These are phyloP conservation scores for Pollenia labialis DNA, from an alignment of 2,888 invertebrate species.

Conservation along the genomic window DNA sequence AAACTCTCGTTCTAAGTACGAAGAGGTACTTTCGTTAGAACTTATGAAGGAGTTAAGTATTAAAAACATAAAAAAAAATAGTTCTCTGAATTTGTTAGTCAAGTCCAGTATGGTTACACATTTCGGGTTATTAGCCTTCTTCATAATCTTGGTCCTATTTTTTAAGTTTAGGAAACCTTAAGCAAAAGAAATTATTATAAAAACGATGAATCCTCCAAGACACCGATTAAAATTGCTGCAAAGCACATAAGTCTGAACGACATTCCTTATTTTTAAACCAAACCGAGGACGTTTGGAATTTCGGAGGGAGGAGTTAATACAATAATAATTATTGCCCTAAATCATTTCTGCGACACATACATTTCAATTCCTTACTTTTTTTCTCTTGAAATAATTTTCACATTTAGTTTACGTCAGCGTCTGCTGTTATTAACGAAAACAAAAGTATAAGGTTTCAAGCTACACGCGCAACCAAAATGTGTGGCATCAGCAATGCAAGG, in stretches of 20 bases:
- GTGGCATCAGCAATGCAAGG: no score
- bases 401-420: no score
- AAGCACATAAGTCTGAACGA: not conserved
- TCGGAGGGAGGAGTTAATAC: conserved; percentile 32
- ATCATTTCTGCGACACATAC: no score
- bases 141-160: no score
- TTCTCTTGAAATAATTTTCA: no score
- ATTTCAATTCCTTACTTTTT: no score
- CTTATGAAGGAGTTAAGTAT: conserved; percentile 44
- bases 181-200: conserved; percentile 10
- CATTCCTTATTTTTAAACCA: not conserved
- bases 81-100: not conserved
- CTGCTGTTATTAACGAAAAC: no score
- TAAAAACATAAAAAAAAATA: conserved; percentile 29
- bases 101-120: conserved; percentile 21
- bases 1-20: conserved; percentile 19
- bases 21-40: conserved; percentile 41
- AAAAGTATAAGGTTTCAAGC: no score
- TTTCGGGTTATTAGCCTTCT: not conserved
- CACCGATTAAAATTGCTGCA: not conserved
- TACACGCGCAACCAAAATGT: no score
- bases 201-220: not conserved
- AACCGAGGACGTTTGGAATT: conserved; percentile 4
- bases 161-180: no score
- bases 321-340: no score